Percentiles rank a stretch among this genome's conserved stretches.
These are phyloP conservation scores for Piprites chloris DNA, from an alignment of 2,113 vertebrate species.

Conservation along the genomic window DNA sequence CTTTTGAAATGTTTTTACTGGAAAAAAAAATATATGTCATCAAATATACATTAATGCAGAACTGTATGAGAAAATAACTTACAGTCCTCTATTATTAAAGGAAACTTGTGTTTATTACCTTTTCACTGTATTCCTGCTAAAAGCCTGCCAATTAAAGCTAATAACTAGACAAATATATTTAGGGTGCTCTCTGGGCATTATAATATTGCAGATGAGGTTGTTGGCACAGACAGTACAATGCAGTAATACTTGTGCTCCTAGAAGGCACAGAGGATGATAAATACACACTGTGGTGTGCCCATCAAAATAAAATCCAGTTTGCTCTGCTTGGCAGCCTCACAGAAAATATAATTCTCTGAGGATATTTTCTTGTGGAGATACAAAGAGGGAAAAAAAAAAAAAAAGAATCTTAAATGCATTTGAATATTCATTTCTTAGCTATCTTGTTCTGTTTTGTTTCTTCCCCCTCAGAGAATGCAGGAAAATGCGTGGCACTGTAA, in stretches of 20 bases:
- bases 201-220: neutral
- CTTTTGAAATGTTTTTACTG: neutral
- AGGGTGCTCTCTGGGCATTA: neutral
- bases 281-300: neutral
- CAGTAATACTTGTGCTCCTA: neutral
- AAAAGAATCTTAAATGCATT: neutral
- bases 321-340: slow-evolving; percentile 1
- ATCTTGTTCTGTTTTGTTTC: neutral
- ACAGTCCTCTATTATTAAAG: neutral
- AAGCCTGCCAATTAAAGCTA: neutral
- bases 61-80: neutral
- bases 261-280: neutral
- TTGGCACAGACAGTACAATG: neutral
- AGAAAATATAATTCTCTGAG: neutral
- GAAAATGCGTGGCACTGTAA: neutral
- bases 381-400: neutral
- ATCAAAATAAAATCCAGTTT: neutral
- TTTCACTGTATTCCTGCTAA: neutral
- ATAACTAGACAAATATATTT: neutral
- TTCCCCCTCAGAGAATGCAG: neutral
- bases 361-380: neutral
- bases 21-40: neutral
- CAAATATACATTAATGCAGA: neutral
- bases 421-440: slow-evolving; percentile 4
- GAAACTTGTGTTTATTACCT: neutral